phyloP scores from a whole-genome alignment of 2,797 vertebrate species.

The Sternotherus odoratus region DNA sequence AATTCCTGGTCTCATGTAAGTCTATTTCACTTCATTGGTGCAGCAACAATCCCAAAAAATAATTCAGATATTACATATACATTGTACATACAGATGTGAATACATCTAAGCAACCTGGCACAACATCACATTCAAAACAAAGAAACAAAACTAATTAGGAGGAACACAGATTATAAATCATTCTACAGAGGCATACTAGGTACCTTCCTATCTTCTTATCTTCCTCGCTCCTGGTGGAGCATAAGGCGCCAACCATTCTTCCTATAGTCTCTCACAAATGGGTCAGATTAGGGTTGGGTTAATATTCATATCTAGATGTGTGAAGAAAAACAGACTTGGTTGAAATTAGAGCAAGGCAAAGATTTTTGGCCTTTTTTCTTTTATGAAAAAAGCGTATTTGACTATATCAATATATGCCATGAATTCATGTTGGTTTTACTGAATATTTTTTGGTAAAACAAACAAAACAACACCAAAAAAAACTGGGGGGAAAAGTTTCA shows the following conservation, averaged over 20 bases:
- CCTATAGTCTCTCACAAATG: not conserved
- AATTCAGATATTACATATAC: not conserved
- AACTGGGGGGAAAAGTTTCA: not conserved
- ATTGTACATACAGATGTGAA: not conserved
- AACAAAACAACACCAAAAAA: not conserved
- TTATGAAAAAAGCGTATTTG: not conserved
- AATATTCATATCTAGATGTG: not conserved
- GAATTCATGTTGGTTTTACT: not conserved
- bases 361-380: not conserved
- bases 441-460: not conserved
- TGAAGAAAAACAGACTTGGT: not conserved
- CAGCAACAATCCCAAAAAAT: not conserved
- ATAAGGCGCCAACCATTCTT: no score
- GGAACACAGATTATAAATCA: not conserved
- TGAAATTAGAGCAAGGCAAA: not conserved
- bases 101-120: not conserved
- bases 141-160: not conserved
- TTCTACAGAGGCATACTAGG: not conserved
- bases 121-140: not conserved
- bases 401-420: not conserved
- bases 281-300: not conserved
- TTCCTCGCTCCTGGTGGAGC: no score
- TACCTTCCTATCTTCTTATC: fast-evolving
- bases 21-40: not conserved
- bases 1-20: not conserved